Evolutionary conservation across 2,797 vertebrate species (phyloP).

Genomic region (Schizothorax lantsangensis): DNA sequence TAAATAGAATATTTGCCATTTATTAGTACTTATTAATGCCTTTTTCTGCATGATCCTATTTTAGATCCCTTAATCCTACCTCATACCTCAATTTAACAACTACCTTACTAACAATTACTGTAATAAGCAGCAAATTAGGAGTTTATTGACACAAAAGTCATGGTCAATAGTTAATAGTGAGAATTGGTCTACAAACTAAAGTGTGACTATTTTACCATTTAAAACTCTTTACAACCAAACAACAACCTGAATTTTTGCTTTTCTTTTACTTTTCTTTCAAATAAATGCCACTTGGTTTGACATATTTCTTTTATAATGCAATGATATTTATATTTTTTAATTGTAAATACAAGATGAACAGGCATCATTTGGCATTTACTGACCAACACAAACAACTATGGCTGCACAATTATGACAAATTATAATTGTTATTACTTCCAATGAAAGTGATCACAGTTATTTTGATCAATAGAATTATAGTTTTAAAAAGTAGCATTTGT

Average conservation of each 20-base stretch:
- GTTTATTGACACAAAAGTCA: too few relatives aligned
- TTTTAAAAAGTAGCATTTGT: background rate
- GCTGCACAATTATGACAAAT: background rate
- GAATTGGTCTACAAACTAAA: too few relatives aligned
- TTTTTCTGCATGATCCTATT: background rate
- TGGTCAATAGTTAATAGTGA: too few relatives aligned
- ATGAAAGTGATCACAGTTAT: background rate
- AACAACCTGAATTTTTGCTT: background rate
- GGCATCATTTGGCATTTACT: background rate
- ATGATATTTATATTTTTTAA: background rate
- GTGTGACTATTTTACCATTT: background rate
- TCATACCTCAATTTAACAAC: too few relatives aligned
- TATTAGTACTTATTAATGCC: background rate
- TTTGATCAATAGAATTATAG: background rate
- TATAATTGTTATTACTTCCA: background rate
- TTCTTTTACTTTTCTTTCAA: background rate
- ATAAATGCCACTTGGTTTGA: background rate
- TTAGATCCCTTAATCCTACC: too few relatives aligned
- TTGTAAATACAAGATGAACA: background rate
- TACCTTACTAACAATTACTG: too few relatives aligned
- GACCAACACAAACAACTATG: background rate
- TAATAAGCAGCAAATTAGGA: too few relatives aligned
- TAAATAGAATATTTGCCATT: background rate
- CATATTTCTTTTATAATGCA: background rate
- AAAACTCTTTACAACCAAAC: background rate